These are phyloP conservation scores for Apodemia zela DNA, from an alignment of 2,888 invertebrate species.

Conservation along the genomic window DNA sequence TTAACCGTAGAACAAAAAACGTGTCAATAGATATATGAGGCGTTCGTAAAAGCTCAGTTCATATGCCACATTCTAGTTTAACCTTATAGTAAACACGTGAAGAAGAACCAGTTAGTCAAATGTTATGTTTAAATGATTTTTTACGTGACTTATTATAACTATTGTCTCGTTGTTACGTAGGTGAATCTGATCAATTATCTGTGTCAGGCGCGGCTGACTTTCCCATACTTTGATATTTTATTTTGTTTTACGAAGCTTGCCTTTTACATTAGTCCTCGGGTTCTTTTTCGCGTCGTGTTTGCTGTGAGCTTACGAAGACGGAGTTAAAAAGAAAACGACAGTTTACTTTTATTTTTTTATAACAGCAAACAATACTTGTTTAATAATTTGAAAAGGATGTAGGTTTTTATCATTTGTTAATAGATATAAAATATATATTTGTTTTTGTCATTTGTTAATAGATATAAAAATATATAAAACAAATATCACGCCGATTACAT, in stretches of 20 bases:
- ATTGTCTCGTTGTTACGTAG: constrained; percentile 36
- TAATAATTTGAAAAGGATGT: constrained; percentile 24
- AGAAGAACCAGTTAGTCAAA: constrained; percentile 38
- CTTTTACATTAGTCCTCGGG: constrained; percentile 57
- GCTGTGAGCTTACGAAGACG: constrained; percentile 42
- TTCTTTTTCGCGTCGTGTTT: constrained; percentile 48
- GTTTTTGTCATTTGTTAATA: constrained; percentile 14
- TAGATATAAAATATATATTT: not conserved
- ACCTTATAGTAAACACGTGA: constrained; percentile 33
- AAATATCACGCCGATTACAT: not conserved
- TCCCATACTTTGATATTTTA: constrained; percentile 50
- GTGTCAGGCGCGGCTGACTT: constrained; percentile 48
- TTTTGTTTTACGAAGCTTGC: constrained; percentile 51
- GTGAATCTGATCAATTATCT: constrained; percentile 48
- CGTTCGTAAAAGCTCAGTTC: constrained; percentile 45
- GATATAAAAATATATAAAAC: not conserved
- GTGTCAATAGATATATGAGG: constrained; percentile 57
- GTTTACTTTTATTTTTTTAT: constrained; percentile 47
- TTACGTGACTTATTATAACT: constrained; percentile 32
- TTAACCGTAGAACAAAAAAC: constrained; percentile 67
- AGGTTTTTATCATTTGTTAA: constrained; percentile 15
- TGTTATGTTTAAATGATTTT: constrained; percentile 25
- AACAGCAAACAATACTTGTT: constrained; percentile 30
- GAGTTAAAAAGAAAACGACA: constrained; percentile 60
- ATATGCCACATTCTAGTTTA: constrained; percentile 47